phyloP scores from a whole-genome alignment of 1,140 invertebrate species.

The Hycleus cichorii region DNA sequence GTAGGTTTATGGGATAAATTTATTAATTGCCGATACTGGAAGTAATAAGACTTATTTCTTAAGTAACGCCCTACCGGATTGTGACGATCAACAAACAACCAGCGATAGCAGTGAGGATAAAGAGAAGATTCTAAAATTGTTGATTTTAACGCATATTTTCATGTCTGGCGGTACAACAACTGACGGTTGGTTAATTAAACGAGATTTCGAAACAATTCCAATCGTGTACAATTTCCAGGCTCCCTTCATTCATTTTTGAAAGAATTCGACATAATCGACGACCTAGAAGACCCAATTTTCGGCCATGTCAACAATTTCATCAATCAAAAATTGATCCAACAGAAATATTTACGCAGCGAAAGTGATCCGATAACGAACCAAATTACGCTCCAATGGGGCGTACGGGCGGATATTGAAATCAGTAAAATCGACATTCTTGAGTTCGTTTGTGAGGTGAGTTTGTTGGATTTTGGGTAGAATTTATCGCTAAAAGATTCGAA shows the following conservation, averaged over 20 bases:
- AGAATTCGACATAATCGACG: conserved; percentile 24
- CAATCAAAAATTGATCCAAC: conserved; percentile 19
- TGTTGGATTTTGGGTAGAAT: background rate
- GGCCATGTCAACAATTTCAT: conserved; percentile 32
- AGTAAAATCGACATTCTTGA: conserved; percentile 28
- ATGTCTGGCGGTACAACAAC: conserved; percentile 26
- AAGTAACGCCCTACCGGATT: conserved; percentile 22
- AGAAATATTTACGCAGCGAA: conserved; percentile 26
- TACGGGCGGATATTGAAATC: conserved; percentile 29
- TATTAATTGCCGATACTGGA: conserved; percentile 21
- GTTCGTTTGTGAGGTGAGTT: conserved; percentile 31
- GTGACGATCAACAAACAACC: conserved; percentile 8
- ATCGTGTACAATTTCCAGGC: conserved; percentile 19
- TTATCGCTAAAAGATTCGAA: background rate
- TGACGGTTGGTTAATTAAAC: conserved; percentile 21
- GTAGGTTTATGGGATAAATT: conserved; percentile 32
- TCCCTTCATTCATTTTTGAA: conserved; percentile 30
- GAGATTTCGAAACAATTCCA: conserved; percentile 1
- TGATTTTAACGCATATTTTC: conserved; percentile 31
- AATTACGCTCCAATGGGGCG: conserved; percentile 24
- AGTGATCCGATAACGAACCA: conserved; percentile 21
- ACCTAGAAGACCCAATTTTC: conserved; percentile 25
- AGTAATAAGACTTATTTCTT: conserved; percentile 25
- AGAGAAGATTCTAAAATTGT: conserved; percentile 26
- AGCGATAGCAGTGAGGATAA: conserved; percentile 17